Evolutionary conservation across 1,140 invertebrate genomes (phyloP), one percentile per base, ranked within the genome.

Genomic region (Harlomillsia oculata): DNA sequence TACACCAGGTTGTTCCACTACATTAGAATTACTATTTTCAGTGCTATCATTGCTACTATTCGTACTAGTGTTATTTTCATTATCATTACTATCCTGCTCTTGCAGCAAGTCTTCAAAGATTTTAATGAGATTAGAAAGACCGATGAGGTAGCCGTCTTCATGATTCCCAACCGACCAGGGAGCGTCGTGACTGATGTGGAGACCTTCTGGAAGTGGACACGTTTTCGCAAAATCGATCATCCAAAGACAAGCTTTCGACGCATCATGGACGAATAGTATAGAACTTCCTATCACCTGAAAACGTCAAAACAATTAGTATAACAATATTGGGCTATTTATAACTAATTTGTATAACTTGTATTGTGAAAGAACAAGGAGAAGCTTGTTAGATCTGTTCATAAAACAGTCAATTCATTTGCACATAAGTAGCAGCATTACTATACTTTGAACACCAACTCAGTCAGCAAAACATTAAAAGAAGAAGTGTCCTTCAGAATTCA

Each of bases 151-250:
- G 26, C 95, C 95, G 70, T 99, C 95, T 76, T 99, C 95, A 68
- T 97, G 92, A 71, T 96, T 97, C n/a, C 93, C 94, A 29, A 95
- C 87, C 62, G 84, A 81, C 95, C 94, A 98, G 36, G 81, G 78
- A 8, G 79, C 78, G 51, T 82, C 79, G 70, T 98, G 95, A 56
- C 81, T 79, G 52, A 97, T 87, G 39, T 71, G 74, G 40, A 87
- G 69, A 50, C 82, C 76, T 1, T 80, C 77, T 2, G 90, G 89
- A 41, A 97, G 73, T 14, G 81, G 80, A 43, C 89, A 78, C 2
- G 91, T 96, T 73, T 98, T 98, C 8, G 93, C 95, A 74, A 99
- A 99, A 74, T 98, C 95, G 52, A 98, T 99, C 75, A 99, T 81
- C 94, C 94, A 98, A 13, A 97, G 81, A 56, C 84, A 87, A 5